A percentile compares a stretch with the other conserved stretches of the same genome.
These are phyloP conservation scores for Drosophila cardini DNA, from an alignment of 1,140 invertebrate genomes.

Conservation along the genomic window DNA sequence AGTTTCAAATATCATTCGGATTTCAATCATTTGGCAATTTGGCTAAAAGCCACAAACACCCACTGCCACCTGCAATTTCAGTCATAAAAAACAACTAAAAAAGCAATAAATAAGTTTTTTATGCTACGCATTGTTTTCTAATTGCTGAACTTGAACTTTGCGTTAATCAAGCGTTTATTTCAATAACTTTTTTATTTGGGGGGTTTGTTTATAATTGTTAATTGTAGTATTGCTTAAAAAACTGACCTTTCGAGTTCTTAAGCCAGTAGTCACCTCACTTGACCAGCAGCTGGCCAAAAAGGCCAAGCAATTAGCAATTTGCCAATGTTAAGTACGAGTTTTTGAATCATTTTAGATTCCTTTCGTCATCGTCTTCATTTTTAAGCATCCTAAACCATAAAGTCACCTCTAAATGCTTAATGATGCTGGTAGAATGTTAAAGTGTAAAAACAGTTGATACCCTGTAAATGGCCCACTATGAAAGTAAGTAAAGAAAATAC, in stretches of 20 bases:
- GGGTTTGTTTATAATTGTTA: slow-evolving; percentile 46
- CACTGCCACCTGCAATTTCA: slow-evolving; percentile 33
- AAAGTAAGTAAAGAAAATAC: not conserved
- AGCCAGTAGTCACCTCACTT: slow-evolving; percentile 9
- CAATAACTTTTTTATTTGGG: slow-evolving; percentile 30
- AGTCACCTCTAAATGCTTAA: not conserved
- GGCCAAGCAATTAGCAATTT: slow-evolving; percentile 54
- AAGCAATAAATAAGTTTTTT: slow-evolving; percentile 19
- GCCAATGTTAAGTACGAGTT: slow-evolving; percentile 49
- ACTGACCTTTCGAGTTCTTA: slow-evolving; percentile 49
- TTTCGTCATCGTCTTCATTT: slow-evolving; percentile 10
- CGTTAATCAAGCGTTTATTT: slow-evolving; percentile 53
- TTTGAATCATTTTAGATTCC: slow-evolving; percentile 6
- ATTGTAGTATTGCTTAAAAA: slow-evolving; percentile 34
- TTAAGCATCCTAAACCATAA: not conserved
- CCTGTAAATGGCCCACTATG: not conserved
- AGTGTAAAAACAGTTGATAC: not conserved
- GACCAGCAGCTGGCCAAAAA: slow-evolving; percentile 30
- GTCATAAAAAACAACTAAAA: slow-evolving; percentile 24
- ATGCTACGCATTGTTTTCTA: slow-evolving; percentile 45
- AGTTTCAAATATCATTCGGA: slow-evolving; percentile 43
- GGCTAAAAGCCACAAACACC: slow-evolving; percentile 21
- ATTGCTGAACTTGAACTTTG: slow-evolving; percentile 57
- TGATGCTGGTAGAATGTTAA: not conserved
- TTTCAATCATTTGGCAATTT: slow-evolving; percentile 47